Conservation (phyloP, 2,797 vertebrate species). For the Clamator glandarius region DNA sequence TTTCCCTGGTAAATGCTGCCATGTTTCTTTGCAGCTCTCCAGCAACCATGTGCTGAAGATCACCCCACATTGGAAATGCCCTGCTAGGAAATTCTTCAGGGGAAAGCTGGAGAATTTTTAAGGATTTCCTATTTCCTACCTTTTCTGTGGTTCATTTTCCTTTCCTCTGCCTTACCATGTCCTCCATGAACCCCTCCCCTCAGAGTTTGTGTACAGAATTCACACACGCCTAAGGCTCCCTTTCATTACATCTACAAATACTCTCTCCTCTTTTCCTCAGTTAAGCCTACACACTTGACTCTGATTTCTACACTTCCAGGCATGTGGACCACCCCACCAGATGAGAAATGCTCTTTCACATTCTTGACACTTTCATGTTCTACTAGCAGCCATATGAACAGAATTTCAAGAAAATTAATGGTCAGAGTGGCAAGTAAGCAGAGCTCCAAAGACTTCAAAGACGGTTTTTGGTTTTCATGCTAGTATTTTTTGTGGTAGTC, state of each 20-base stretch:
- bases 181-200: not conserved
- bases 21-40: not conserved
- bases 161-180: not conserved
- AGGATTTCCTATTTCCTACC: not conserved
- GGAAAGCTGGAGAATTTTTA: not conserved
- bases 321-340: not conserved
- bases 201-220: not conserved
- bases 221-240: not conserved
- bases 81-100: not conserved
- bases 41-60: not conserved
- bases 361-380: not conserved
- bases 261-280: not conserved
- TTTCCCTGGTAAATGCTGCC: not conserved
- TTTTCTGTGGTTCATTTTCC: not conserved
- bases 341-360: not conserved
- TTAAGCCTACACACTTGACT: not conserved
- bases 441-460: conserved; percentile 43
- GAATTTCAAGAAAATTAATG: not conserved
- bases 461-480: conserved; percentile 9
- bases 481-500: conserved; percentile 32
- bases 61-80: not conserved
- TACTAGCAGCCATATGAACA: not conserved
- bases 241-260: not conserved
- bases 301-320: not conserved
- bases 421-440: not conserved